Evolutionary conservation across 2,113 vertebrate genomes (phyloP).

Genomic region (Xiphorhynchus elegans): DNA sequence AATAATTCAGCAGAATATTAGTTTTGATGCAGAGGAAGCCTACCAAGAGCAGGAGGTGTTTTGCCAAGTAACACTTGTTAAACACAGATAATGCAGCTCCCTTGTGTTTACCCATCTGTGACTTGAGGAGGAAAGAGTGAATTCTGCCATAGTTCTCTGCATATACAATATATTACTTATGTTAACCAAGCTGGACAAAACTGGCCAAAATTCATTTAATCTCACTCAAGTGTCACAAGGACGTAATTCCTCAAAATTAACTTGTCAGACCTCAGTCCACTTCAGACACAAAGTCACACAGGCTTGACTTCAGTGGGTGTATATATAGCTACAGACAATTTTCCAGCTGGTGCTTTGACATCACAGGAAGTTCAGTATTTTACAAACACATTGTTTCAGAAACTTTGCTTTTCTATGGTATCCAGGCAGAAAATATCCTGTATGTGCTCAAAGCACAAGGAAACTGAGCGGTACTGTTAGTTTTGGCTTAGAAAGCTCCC

Average conservation of each 20-base stretch:
- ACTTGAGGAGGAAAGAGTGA: background rate
- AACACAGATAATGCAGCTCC: background rate
- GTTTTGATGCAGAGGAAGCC: background rate
- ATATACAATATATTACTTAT: background rate
- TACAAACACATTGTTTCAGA: background rate
- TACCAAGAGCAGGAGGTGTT: background rate
- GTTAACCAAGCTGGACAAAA: background rate
- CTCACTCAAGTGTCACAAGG: background rate
- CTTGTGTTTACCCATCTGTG: background rate
- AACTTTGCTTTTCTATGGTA: background rate
- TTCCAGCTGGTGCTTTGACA: background rate
- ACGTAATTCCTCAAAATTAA: background rate
- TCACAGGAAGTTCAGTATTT: background rate
- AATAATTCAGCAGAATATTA: background rate
- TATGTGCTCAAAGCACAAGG: background rate
- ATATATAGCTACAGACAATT: background rate
- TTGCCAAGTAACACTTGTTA: background rate
- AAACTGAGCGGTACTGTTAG: background rate
- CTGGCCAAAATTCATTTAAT: background rate
- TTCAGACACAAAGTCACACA: background rate
- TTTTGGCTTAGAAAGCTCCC: background rate
- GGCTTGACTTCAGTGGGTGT: background rate
- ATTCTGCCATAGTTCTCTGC: background rate
- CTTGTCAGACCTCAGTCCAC: background rate
- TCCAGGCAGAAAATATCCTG: background rate